phyloP scores from a whole-genome alignment of 1,140 invertebrate species.

The Andricus grossulariae region DNA sequence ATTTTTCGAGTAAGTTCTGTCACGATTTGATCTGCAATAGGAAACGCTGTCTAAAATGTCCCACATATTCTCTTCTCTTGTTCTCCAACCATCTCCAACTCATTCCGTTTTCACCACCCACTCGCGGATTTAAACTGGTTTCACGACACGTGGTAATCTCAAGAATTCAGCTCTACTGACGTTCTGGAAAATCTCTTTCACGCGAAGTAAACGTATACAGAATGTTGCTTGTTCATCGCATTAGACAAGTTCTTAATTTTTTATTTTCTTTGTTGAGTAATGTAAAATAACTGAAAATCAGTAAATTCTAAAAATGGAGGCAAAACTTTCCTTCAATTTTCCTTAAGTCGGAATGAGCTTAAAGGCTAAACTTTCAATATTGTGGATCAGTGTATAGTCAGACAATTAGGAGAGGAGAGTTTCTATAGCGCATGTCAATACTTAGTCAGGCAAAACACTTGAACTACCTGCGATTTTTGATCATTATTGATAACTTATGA shows the following conservation, averaged over 20 bases:
- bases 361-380: no score
- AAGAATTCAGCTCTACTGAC: conserved; percentile 45
- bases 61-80: conserved; percentile 33
- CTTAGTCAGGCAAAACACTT: no score
- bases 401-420: no score
- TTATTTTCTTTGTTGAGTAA: not conserved
- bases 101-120: conserved; percentile 37
- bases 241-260: not conserved
- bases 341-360: no score
- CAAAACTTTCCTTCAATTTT: no score
- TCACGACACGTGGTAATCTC: conserved; percentile 44
- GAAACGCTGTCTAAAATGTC: not conserved
- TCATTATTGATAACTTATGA: no score
- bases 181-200: conserved; percentile 36
- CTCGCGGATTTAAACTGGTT: conserved; percentile 49
- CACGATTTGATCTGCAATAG: not conserved
- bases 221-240: not conserved
- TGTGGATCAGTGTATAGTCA: no score
- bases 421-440: no score
- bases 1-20: not conserved
- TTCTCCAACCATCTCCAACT: conserved; percentile 19
- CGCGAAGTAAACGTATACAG: conserved; percentile 25
- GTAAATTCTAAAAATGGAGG: no score
- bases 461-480: no score
- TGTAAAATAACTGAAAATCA: no score